Base-by-base conservation (phyloP, 2,888 invertebrate species). In the Incurvaria masculella region DNA sequence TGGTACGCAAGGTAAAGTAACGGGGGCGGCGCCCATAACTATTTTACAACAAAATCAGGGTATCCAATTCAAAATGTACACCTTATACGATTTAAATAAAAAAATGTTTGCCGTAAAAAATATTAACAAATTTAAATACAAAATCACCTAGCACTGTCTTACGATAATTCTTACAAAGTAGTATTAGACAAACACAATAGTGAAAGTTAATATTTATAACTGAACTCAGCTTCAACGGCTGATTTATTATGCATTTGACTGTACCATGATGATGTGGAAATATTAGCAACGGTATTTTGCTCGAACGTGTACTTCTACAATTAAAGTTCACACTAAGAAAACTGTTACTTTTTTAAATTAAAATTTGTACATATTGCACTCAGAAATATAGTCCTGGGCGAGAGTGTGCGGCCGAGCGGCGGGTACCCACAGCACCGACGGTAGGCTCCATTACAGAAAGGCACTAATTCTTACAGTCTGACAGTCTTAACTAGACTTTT, bases 301-400 rank as follows among this genome's bases (percentile, higher is more conserved):
- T 39, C 18, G 39, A n/a, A 39, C 14, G 18, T 41, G 18, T n/a
- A 41, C 14, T 21, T 17, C 74, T 74, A 76, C 69, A 76, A 74
- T 74, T 75, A 41, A 33, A 76, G 68, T 63, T 74, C 65, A 76
- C 78, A 76, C 76, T 78, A 76, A 76, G 76, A 61, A 67, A 69
- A 68, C 73, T 72, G 72, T n/a, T n/a, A n/a, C n/a, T n/a, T n/a
- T 20, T 71, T 72, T 81, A 64, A 67, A 68, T 74, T 76, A 82
- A 82, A 83, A 84, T 84, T 84, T 84, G 84, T 84, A 84, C 84
- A 84, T 84, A 84, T 84, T 84, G 84, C 84, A 84, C 84, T 83
- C 83, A 81, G 76, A 78, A 76, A 70, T 75, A 75, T n/a, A n/a
- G n/a, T n/a, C n/a, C n/a, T n/a, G n/a, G n/a, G n/a, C n/a, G n/a